Conservation (phyloP, 2,888 invertebrate species). For the Chrysolina haemoptera region DNA sequence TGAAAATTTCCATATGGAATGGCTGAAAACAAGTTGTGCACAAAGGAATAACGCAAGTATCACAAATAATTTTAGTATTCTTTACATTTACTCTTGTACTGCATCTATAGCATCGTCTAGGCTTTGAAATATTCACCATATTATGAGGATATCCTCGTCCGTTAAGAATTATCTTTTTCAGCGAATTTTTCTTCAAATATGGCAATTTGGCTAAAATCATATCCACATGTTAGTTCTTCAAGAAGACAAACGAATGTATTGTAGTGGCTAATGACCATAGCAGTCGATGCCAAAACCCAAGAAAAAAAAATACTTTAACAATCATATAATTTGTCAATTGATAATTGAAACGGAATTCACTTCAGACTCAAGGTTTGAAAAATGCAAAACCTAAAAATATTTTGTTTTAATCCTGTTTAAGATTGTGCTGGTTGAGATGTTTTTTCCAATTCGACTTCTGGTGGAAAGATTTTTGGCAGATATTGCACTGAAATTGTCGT, state of each 20-base stretch:
- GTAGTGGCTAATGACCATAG: no score
- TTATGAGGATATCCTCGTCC: not conserved
- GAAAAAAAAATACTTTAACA: no score
- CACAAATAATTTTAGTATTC: not conserved
- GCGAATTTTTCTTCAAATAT: not conserved
- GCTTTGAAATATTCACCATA: not conserved
- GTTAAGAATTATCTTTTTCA: not conserved
- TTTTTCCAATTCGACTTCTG: constrained; percentile 59
- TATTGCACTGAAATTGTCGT: constrained; percentile 72
- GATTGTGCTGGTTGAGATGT: constrained; percentile 64
- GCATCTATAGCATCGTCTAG: constrained; percentile 4
- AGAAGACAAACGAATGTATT: not conserved
- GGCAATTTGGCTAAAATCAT: not conserved
- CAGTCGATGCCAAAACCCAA: no score
- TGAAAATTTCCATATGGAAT: not conserved
- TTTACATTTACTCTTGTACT: not conserved
- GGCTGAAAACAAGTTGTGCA: not conserved
- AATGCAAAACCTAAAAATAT: no score
- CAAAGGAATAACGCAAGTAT: not conserved
- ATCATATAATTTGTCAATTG: no score
- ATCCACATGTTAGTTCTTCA: not conserved
- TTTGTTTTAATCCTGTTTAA: not conserved
- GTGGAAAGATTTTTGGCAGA: constrained; percentile 66
- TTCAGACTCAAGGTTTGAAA: no score
- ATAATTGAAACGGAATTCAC: no score